Base-by-base conservation (phyloP, 2,888 invertebrate genomes). In the Cephus rjabovi region DNA sequence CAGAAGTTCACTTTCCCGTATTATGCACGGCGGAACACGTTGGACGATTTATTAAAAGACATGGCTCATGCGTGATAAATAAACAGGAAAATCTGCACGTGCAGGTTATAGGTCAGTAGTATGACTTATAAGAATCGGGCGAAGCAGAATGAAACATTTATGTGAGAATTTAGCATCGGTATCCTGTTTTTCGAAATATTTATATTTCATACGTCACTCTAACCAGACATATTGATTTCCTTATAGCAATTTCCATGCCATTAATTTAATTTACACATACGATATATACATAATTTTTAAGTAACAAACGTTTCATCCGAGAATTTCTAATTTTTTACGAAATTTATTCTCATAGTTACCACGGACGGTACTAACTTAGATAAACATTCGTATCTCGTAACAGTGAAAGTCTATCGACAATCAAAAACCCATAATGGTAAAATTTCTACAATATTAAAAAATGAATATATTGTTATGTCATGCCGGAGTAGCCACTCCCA, bases 11-110 rank as follows among this genome's bases (percentile, higher is more conserved):
- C 30, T 74, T 37, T 74, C 74, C 34, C 37, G 74, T 35, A 35
- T 74, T 74, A 35, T 35, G 33, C 74, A 35, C 30, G 34, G 35
- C 35, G 74, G 74, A 74, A 35, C n/a, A 37, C 74, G 71, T 71
- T 71, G 31, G 11, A 71, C 33, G 33, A 56, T 23, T 56, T 56
- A 56, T 56, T 4, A 56, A 56, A 56, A 56, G 23, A 56, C 23
- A 56, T 56, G 56, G 56, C 9, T 56, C 2, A 56, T 23, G 56
- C 23, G 23, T 56, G 23, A 56, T 56, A 56, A 56, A 56, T 56
- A 56, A 56, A 56, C 56, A 23, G 56, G 56, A 56, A 56, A 56
- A 56, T 56, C 56, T 56, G 56, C 56, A 56, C 56, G 56, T 56
- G 56, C 56, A 56, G 56, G 56, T 56, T 56, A 56, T 56, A 56